phyloP scores from a whole-genome alignment of 2,113 vertebrate genomes.

The Puffinus mauretanicus region DNA sequence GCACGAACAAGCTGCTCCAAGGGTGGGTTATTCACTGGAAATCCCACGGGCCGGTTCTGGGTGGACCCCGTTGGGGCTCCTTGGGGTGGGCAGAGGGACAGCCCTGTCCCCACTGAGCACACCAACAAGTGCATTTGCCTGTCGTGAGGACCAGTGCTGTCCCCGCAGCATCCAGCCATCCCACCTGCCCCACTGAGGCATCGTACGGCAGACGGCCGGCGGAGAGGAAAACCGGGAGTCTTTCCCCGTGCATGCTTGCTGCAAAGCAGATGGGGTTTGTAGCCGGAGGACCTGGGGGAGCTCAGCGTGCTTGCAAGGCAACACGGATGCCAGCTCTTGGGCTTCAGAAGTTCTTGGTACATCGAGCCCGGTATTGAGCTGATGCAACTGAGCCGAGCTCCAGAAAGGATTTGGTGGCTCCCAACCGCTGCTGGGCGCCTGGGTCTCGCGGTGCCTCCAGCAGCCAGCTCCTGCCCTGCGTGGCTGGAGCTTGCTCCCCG shows the following conservation, averaged over 20 bases:
- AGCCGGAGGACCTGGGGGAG: too few species aligned
- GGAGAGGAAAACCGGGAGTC: neutral
- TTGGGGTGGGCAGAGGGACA: neutral
- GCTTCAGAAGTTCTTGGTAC: neutral
- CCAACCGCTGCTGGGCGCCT: neutral
- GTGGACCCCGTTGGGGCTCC: accelerated
- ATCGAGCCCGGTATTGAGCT: neutral
- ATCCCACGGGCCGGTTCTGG: neutral
- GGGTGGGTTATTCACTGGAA: neutral
- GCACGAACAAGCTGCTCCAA: neutral
- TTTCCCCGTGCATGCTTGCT: accelerated
- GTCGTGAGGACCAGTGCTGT: neutral
- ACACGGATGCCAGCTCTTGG: neutral
- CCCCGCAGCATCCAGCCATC: neutral
- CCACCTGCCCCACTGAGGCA: neutral
- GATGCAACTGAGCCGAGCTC: neutral
- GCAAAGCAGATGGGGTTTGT: neutral
- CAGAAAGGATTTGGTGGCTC: neutral
- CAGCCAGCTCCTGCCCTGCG: neutral
- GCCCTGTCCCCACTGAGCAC: neutral
- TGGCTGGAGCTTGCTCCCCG: neutral
- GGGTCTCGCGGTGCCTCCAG: accelerated
- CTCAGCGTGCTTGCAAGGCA: neutral
- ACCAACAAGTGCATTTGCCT: neutral
- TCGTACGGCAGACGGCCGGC: accelerated